These are phyloP conservation scores for Polyommatus iphigenia DNA, from an alignment of 2,888 invertebrate species.

Conservation along the genomic window DNA sequence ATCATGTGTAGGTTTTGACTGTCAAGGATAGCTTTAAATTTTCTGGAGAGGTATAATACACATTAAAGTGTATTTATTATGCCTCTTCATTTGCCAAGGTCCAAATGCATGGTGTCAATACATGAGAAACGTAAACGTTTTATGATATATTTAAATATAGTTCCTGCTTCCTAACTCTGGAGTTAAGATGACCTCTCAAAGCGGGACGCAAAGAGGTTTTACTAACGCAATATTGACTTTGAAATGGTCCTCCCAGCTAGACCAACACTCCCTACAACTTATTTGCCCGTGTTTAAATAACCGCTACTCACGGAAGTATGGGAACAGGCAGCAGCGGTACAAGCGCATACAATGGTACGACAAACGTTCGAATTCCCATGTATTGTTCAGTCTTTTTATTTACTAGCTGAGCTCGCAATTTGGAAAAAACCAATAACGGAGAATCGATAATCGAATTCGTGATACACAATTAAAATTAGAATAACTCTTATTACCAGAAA, in stretches of 20 bases:
- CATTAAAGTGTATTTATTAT: too few species aligned
- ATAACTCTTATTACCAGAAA: too few species aligned
- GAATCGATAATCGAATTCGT: not conserved
- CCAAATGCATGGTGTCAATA: not conserved
- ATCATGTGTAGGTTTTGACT: too few species aligned
- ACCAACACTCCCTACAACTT: constrained; percentile 5
- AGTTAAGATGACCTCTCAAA: not conserved
- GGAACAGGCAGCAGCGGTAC: constrained; percentile 41
- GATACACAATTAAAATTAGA: too few species aligned
- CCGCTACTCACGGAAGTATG: constrained; percentile 40
- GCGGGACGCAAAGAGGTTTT: not conserved
- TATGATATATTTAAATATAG: not conserved
- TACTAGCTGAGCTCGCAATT: not conserved
- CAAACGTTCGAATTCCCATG: constrained; percentile 40
- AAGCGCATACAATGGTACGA: constrained; percentile 37
- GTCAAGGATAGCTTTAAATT: too few species aligned
- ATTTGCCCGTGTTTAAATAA: constrained; percentile 34
- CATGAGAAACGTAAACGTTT: not conserved
- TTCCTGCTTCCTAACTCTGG: not conserved
- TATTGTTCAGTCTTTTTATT: constrained; percentile 16
- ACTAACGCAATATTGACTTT: constrained; percentile 15
- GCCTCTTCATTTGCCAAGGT: not conserved
- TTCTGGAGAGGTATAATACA: too few species aligned
- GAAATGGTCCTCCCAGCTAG: not conserved
- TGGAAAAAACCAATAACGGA: not conserved